These are phyloP conservation scores for Mystacornis crossleyi DNA, from an alignment of 2,113 vertebrate species.

Conservation along the genomic window DNA sequence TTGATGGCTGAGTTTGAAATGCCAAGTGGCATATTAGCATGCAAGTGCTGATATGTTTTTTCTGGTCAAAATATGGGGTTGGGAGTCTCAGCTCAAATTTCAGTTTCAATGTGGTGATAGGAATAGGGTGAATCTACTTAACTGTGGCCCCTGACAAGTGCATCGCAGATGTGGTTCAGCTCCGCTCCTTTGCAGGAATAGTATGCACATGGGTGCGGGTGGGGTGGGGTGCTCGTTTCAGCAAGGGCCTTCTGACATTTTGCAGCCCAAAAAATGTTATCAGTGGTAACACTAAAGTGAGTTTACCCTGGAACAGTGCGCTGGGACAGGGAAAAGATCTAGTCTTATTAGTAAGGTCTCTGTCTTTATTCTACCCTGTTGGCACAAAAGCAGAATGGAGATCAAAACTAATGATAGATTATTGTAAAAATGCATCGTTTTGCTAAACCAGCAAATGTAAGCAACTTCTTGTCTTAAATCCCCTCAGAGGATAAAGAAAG, in stretches of 20 bases:
- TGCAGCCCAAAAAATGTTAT: too few species aligned
- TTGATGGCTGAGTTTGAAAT: neutral
- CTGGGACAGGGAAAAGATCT: neutral
- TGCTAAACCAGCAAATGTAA: neutral
- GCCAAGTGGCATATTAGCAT: neutral
- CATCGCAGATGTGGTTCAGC: neutral
- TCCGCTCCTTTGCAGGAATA: neutral
- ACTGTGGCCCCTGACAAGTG: neutral
- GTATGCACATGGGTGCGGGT: accelerated
- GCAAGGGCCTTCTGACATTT: neutral
- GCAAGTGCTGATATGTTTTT: neutral
- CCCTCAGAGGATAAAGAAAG: neutral
- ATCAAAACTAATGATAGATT: neutral
- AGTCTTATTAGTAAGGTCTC: neutral
- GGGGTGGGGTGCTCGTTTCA: neutral
- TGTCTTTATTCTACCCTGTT: neutral
- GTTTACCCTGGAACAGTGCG: neutral
- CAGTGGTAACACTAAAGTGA: neutral
- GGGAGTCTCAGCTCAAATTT: neutral
- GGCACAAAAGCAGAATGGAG: neutral
- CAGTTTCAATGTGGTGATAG: neutral
- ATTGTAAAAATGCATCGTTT: neutral
- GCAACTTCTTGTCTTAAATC: neutral
- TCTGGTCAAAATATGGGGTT: neutral
- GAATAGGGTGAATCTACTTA: neutral